Conservation (phyloP, 2,797 vertebrate genomes). For the Capromys pilorides region DNA sequence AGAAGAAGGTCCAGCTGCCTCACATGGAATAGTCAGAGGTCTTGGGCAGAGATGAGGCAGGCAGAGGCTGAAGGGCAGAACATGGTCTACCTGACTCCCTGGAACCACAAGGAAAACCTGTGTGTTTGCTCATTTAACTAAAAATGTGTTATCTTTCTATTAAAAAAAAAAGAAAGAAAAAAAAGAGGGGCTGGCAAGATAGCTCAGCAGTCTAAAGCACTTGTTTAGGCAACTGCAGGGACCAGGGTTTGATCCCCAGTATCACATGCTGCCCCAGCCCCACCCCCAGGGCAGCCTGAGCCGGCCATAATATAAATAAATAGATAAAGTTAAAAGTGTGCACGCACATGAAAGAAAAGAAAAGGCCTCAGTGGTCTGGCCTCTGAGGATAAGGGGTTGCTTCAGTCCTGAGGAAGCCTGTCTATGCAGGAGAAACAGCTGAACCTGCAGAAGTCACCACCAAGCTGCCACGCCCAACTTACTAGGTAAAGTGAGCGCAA, state of each 20-base stretch:
- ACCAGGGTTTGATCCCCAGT: too few species aligned
- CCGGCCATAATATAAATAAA: too few species aligned
- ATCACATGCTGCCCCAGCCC: too few species aligned
- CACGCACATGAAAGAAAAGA: too few species aligned
- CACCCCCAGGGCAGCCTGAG: too few species aligned
- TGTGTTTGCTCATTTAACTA: neutral
- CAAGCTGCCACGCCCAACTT: neutral
- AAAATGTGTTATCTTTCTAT: neutral
- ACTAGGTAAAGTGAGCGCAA: neutral
- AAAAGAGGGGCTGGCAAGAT: too few species aligned
- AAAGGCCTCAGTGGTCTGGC: too few species aligned
- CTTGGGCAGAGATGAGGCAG: neutral
- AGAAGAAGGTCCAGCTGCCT: neutral
- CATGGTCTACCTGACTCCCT: accelerated
- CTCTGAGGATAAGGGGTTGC: neutral
- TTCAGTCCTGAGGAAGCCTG: neutral
- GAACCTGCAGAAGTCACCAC: neutral
- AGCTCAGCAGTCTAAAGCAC: too few species aligned
- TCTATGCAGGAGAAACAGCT: neutral
- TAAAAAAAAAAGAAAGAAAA: neutral
- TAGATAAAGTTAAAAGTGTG: too few species aligned
- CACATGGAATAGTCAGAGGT: neutral
- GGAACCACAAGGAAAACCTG: neutral
- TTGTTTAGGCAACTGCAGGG: too few species aligned
- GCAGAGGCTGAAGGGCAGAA: neutral